Evolutionary conservation across 2,888 invertebrate genomes (phyloP), one percentile per base, ranked within the genome.

Genomic region (Perithous albicinctus): DNA sequence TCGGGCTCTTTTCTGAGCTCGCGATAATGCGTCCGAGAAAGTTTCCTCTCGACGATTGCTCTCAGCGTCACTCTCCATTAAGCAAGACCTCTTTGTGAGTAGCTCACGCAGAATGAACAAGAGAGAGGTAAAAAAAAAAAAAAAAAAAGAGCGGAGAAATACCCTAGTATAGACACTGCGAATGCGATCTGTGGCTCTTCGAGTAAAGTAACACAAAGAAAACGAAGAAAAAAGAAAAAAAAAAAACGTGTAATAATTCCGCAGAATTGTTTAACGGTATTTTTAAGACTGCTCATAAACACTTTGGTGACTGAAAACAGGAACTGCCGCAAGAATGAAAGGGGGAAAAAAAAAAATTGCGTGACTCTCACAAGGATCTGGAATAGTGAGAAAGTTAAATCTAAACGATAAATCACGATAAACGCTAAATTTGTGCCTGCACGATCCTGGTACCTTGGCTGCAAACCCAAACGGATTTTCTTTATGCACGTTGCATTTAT

Each of bases 401-500:
- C 35, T 41, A n/a, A 10, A 32, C 32, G 12, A 75, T 69, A 69
- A 72, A 72, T 72, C 64, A 26, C 43, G 15, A 43, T 38, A n/a
- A n/a, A n/a, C n/a, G n/a, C n/a, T 10, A 66, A 77, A 61, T 66
- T 61, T 59, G 78, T 78, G 73, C 73, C 66, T 75, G 56, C 75
- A 66, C 75, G 75, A 75, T 66, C 66, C 75, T 73, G 73, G 78
- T 78, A 73, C 78, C 48, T 61, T 46, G n/a, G 32, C 48, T 73
- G 78, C 73, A 73, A n/a, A n/a, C 73, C 66, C 73, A 35, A 67
- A 26, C 70, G 38, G 18, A 66, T 46, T 26, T 72, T 54, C 32
- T 20, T 26, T 61, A 69, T 77, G 41, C 35, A 61, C 56, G 15
- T 29, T 59, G 54, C 18, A 72, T 67, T 59, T 73, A 61, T 51